Evolutionary conservation across 1,140 invertebrate genomes (phyloP).

Genomic region (Brachionus manjavacas): DNA sequence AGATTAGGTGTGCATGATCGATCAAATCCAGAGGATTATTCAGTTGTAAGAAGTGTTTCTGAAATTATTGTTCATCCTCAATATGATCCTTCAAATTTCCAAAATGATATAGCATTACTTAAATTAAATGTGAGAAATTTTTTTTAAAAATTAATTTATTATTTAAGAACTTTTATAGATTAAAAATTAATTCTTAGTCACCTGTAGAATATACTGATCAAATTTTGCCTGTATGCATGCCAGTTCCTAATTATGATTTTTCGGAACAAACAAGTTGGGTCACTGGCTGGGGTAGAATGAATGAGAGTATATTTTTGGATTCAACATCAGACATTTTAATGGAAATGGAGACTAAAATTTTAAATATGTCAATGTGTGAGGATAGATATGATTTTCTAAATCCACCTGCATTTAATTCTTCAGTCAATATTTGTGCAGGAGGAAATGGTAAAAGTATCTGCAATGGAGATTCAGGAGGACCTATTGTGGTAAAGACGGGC

Average conservation of each 20-base stretch:
- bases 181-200: no score
- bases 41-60: background rate
- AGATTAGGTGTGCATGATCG: background rate
- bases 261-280: background rate
- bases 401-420: no score
- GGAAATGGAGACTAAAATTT: conserved; percentile 15
- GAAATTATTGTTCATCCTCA: background rate
- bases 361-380: background rate
- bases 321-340: background rate
- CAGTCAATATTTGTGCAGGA: conserved; percentile 6
- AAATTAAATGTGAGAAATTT: conserved; percentile 12
- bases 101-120: conserved; percentile 35
- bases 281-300: conserved; percentile 4
- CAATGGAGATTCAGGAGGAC: conserved; percentile 41
- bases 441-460: conserved; percentile 17
- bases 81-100: background rate
- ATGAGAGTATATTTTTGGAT: background rate
- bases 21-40: background rate
- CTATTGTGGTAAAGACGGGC: background rate
- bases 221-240: conserved; percentile 7
- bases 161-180: no score
- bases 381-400: background rate
- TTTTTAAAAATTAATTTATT: no score
- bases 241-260: background rate
- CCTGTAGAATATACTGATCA: background rate